A percentile compares a stretch with the other conserved stretches of the same genome.
phyloP scores from a whole-genome alignment of 2,797 vertebrate species.

The Sphaeramia orbicularis region DNA sequence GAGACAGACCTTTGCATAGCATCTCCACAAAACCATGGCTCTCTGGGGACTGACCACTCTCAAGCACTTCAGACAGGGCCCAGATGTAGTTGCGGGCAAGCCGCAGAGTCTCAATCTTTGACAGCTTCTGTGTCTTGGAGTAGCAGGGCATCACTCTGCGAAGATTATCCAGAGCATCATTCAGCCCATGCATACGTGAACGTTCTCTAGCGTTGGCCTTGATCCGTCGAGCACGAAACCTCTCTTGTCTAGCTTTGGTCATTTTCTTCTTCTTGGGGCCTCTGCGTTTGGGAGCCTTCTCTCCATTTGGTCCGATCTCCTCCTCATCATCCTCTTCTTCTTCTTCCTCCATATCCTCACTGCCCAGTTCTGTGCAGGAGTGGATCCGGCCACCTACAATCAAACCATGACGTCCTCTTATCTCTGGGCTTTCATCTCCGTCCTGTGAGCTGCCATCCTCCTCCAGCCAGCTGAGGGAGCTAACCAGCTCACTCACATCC shows the following conservation, averaged over 20 bases:
- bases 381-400: slow-evolving; percentile 55
- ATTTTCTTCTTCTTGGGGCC: slow-evolving; percentile 99
- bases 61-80: slow-evolving; percentile 96
- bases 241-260: slow-evolving; percentile 95
- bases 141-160: slow-evolving; percentile 97
- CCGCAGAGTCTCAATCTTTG: slow-evolving; percentile 96
- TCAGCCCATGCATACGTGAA: slow-evolving; percentile 95
- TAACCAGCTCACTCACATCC: slow-evolving; percentile 90
- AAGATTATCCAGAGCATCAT: slow-evolving; percentile 94
- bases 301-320: slow-evolving; percentile 86
- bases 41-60: slow-evolving; percentile 91
- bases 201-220: slow-evolving; percentile 98
- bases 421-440: slow-evolving; percentile 84
- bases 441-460: slow-evolving; percentile 87
- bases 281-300: slow-evolving; percentile 90
- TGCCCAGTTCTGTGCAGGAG: slow-evolving; percentile 81
- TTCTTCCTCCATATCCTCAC: slow-evolving; percentile 87
- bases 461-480: slow-evolving; percentile 89
- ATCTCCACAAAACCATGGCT: slow-evolving; percentile 94
- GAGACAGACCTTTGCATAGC: slow-evolving; percentile 97
- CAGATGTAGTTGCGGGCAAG: slow-evolving; percentile 98
- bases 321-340: slow-evolving; percentile 89
- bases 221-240: slow-evolving; percentile 90
- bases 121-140: slow-evolving; percentile 97
- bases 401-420: slow-evolving; percentile 75